These are phyloP conservation scores for Theretra japonica DNA, from an alignment of 2,888 invertebrate genomes.

Conservation along the genomic window DNA sequence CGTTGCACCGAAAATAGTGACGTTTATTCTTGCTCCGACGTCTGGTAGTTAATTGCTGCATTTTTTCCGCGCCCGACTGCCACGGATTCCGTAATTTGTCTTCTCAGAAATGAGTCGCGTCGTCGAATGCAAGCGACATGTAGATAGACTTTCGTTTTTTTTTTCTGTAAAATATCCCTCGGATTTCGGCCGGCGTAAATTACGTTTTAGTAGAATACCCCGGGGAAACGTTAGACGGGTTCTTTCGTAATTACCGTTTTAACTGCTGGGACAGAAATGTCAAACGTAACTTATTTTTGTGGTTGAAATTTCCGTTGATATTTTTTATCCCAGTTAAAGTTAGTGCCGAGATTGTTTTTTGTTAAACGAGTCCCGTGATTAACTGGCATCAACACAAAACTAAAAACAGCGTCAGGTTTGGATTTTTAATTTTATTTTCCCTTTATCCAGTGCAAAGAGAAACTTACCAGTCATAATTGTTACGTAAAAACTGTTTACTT, in stretches of 20 bases:
- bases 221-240: constrained; percentile 81
- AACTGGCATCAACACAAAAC: neutral
- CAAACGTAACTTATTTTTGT: constrained; percentile 76
- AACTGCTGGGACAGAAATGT: constrained; percentile 79
- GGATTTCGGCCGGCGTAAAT: constrained; percentile 79
- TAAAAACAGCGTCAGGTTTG: neutral
- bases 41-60: constrained; percentile 80
- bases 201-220: constrained; percentile 80
- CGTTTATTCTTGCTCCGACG: constrained; percentile 68
- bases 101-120: constrained; percentile 84
- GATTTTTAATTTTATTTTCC: neutral
- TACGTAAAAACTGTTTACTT: neutral
- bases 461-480: neutral
- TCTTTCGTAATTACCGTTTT: constrained; percentile 81
- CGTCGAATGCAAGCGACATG: constrained; percentile 81
- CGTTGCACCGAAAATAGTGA: constrained; percentile 71
- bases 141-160: constrained; percentile 63
- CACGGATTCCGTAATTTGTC: constrained; percentile 82
- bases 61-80: constrained; percentile 78
- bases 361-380: neutral
- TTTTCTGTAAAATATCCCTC: constrained; percentile 65
- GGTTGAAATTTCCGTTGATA: constrained; percentile 61
- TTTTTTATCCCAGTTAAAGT: constrained; percentile 43
- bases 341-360: constrained; percentile 41
- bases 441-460: neutral